A percentile compares a stretch with the other conserved stretches of the same genome.
These are phyloP conservation scores for Gymnogyps californianus DNA, from an alignment of 2,113 vertebrate genomes.

Conservation along the genomic window DNA sequence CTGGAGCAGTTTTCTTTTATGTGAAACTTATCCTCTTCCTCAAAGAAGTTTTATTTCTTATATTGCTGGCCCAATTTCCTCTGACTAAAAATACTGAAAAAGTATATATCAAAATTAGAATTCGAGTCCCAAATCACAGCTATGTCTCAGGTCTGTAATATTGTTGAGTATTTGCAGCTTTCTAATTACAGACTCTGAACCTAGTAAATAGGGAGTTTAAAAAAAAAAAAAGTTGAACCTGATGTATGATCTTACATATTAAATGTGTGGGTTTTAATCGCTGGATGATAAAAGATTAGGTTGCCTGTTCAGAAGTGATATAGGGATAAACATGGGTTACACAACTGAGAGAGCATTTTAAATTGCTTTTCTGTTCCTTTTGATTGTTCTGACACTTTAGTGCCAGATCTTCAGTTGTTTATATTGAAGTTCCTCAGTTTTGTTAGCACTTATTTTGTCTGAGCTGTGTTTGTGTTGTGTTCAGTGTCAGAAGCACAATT, in stretches of 20 bases:
- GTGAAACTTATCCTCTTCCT: not conserved
- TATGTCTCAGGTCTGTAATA: not conserved
- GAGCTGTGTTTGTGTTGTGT: not conserved
- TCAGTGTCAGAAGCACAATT: not conserved
- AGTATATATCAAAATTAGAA: not conserved
- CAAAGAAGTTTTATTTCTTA: not conserved
- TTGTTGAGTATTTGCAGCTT: not conserved
- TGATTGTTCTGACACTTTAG: not conserved
- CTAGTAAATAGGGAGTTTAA: not conserved
- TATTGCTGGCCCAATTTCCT: not conserved
- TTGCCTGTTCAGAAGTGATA: constrained; percentile 7
- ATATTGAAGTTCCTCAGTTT: not conserved
- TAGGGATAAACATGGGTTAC: not conserved
- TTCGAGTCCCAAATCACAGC: not conserved
- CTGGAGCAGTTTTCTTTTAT: not conserved
- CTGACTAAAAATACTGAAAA: not conserved
- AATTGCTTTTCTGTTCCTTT: constrained; percentile 8
- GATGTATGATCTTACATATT: not conserved
- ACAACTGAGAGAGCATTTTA: not conserved
- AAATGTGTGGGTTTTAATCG: not conserved
- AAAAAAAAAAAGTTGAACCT: not conserved
- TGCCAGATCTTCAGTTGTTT: constrained; percentile 4
- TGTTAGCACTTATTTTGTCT: not conserved
- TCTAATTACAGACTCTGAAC: constrained; percentile 1
- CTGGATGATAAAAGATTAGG: not conserved